Evolutionary conservation across 2,113 vertebrate genomes (phyloP).

Genomic region (Pterocles gutturalis): DNA sequence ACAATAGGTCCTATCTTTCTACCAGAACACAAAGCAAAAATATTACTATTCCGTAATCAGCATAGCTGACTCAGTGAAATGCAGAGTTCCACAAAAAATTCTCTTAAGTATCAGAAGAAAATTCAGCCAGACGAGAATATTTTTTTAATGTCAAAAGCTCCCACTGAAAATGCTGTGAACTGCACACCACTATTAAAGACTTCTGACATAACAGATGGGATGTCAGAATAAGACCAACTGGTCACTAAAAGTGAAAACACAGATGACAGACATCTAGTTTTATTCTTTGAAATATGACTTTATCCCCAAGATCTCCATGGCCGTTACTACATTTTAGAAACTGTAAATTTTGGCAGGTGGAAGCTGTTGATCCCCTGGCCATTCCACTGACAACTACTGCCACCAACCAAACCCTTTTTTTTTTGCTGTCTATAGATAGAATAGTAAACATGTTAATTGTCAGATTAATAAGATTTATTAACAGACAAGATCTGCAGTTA

Average conservation of each 20-base stretch:
- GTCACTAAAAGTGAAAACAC: conserved; percentile 1
- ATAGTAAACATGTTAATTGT: background rate
- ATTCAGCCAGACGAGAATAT: background rate
- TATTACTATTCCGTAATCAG: background rate
- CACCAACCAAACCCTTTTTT: background rate
- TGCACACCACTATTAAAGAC: conserved; percentile 19
- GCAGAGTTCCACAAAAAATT: background rate
- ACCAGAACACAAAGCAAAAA: background rate
- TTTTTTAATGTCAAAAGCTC: conserved; percentile 30
- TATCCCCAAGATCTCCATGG: conserved; percentile 24
- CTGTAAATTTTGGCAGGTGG: conserved; percentile 34
- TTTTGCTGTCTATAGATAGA: background rate
- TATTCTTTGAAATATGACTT: conserved; percentile 60
- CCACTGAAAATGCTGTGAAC: background rate
- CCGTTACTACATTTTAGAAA: conserved; percentile 40
- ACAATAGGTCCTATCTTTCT: background rate
- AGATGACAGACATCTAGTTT: conserved; percentile 35
- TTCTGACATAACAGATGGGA: conserved; percentile 69
- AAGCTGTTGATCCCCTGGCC: background rate
- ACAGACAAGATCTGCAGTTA: background rate
- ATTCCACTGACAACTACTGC: background rate
- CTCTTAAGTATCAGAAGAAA: background rate
- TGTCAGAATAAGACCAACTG: conserved; percentile 49
- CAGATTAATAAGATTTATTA: background rate
- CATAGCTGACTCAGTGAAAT: background rate